These are phyloP conservation scores for Thyatira batis DNA, from an alignment of 2,888 invertebrate species.

Conservation along the genomic window DNA sequence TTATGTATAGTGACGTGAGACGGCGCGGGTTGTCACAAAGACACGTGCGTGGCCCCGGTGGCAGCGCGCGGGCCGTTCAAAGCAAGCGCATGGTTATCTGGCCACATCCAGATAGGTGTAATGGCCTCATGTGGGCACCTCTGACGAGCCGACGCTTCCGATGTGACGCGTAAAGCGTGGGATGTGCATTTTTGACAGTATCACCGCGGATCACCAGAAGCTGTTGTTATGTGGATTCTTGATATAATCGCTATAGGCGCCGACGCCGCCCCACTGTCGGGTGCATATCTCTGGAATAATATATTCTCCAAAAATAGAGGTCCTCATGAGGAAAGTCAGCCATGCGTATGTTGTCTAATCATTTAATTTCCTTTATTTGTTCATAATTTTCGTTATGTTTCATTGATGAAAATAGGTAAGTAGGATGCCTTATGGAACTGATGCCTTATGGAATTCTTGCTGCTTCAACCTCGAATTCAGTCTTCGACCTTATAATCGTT, in stretches of 20 bases:
- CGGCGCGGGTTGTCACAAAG: constrained; percentile 65
- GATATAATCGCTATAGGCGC: constrained; percentile 49
- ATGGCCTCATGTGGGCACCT: constrained; percentile 75
- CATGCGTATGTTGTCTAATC: too few relatives aligned
- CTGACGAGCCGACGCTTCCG: constrained; percentile 66
- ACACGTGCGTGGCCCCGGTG: constrained; percentile 74
- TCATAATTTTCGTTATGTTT: too few relatives aligned
- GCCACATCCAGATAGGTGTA: constrained; percentile 70
- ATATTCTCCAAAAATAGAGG: too few relatives aligned
- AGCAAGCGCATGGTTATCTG: constrained; percentile 58
- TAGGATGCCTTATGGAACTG: too few relatives aligned
- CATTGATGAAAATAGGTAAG: too few relatives aligned
- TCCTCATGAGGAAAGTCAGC: too few relatives aligned
- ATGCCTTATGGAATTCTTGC: too few relatives aligned
- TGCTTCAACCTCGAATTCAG: too few relatives aligned
- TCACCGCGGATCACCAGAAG: constrained; percentile 55
- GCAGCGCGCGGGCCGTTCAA: constrained; percentile 62
- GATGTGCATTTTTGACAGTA: constrained; percentile 66
- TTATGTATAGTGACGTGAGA: constrained; percentile 70
- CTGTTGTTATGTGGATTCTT: constrained; percentile 47
- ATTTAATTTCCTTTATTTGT: too few relatives aligned
- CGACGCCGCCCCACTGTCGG: constrained; percentile 31
- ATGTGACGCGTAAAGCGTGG: constrained; percentile 64
- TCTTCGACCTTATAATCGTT: too few relatives aligned
- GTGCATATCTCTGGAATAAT: constrained; percentile 25